Base-by-base conservation (phyloP, 2,797 vertebrate species). In the Acipenser transmontanus region DNA sequence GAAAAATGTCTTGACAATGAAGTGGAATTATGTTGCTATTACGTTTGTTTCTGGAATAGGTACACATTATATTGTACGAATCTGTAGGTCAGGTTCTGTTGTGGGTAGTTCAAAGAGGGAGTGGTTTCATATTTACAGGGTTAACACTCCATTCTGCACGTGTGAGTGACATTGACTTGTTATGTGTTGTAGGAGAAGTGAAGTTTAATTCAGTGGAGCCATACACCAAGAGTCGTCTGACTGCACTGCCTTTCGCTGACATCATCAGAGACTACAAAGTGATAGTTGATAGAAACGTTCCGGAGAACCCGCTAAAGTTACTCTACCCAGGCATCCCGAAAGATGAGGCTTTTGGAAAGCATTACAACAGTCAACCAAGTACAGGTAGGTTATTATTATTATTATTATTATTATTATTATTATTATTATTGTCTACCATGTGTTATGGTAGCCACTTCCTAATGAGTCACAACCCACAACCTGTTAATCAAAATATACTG, bases 201-300 rank as follows among this genome's bases (percentile, higher is more conserved):
- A 92, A 91, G 60, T 94, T 98, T 70, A 95, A 95, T 77, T 99
- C 97, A 0, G 95, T 99, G 77, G 97, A 98, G n/a, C 97, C 96
- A 2, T 98, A 98, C 77, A 98, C 93, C 66, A 99, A 99, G 81
- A 94, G 83, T 64, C 90, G 94, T 0, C 85, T 99, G 8, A 93
- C 82, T 0, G 95, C 96, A 0, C 87, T 99, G 66, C 92, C 95
- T 0, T 95, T 99, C 0, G 92, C 95, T 0, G 94, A 99, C 79
- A 98, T 99, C 68, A 91, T 99, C 68, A 88, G 95, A 0, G 93
- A 98, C 78, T 98, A 99, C 85, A 99, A 99, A 81, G 94, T 99
- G 7, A 97, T 98, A 67, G 91, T 94, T 72, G 92, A 94, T 1
- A 93, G 96, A 52, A 93, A 95, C 1, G 89, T 96, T 64, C 92